Conservation (phyloP, 2,113 vertebrate species). For the Mola mola region DNA sequence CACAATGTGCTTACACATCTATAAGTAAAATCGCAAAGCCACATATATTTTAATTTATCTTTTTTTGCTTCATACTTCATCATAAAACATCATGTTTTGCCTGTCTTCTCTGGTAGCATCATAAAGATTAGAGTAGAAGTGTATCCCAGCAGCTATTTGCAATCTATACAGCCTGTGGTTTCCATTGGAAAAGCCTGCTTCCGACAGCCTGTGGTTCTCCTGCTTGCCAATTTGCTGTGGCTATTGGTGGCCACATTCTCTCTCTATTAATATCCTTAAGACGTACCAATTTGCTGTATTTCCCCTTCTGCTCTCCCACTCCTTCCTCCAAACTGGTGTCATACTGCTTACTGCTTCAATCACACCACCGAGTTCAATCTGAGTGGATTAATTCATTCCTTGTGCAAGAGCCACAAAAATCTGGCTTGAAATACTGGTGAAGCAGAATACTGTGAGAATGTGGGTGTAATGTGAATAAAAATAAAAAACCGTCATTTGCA, state of each 20-base stretch:
- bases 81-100: constrained; percentile 26
- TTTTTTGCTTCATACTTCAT: constrained; percentile 12
- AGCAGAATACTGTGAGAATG: too few species aligned
- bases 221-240: constrained; percentile 50
- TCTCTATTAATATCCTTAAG: too few species aligned
- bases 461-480: too few species aligned
- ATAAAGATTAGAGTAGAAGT: constrained; percentile 13
- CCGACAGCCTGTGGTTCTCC: too few species aligned
- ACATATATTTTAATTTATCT: constrained; percentile 30
- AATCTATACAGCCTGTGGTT: constrained; percentile 50
- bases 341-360: constrained; percentile 16
- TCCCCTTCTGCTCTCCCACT: background rate
- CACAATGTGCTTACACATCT: constrained; percentile 12
- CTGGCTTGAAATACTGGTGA: too few species aligned
- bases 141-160: constrained; percentile 50
- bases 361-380: too few species aligned
- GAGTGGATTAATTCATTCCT: too few species aligned
- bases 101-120: constrained; percentile 6
- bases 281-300: constrained; percentile 45
- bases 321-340: constrained; percentile 5
- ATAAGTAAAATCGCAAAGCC: background rate
- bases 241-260: constrained; percentile 37
- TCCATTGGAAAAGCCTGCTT: too few species aligned
- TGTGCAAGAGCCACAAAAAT: too few species aligned
- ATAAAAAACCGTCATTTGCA: too few species aligned